Evolutionary conservation across 37 sponge, comb jelly and placozoan genomes (phyloP), one percentile per base, ranked within the genome.

Genomic region (Bolinopsis microptera): DNA sequence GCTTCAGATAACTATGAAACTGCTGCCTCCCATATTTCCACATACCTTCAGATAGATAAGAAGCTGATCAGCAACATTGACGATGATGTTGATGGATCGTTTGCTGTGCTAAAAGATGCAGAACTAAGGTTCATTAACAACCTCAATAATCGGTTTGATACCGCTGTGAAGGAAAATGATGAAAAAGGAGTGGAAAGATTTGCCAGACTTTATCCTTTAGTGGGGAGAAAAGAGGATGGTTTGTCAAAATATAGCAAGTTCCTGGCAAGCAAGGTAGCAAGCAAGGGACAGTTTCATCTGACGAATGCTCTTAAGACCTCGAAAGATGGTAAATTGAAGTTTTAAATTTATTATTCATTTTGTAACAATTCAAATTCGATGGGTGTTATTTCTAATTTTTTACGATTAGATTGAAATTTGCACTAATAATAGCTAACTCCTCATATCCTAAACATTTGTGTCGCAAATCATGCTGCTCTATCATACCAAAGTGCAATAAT

Each of bases 31-130:
- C 61, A 41, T 25, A 86, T 86, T 38, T 22, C 13, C 61, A 86
- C 22, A 39, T 86, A 86, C 61, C 24, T 86, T 9, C 41, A 41
- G 27, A 86, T 86, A 36, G 90, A 86, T 30, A 39, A 86, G 31
- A 86, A 39, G 23, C 90, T 86, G 24, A 86, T 86, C 90, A 86
- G 90, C 31, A 86, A 86, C 61, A 86, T 86, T 39, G 90, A 86
- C 36, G 90, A 86, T 41, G 90, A 86, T 86, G 90, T 86, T 0
- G 90, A 33, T 38, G 90, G 90, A 0, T 86, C 90, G 0, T 86
- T 86, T 86, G 61, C 61, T 41, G 90, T 86, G 24, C 90, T 86
- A n/a, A 39, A 41, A 41, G 90, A 86, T 39, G 90, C 90, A 5
- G 90, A 86, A 25, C 90, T 86, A 26, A 39, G 90, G 28, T 33